Evolutionary conservation across 2,797 vertebrate genomes (phyloP).

Genomic region (Pygocentrus nattereri): DNA sequence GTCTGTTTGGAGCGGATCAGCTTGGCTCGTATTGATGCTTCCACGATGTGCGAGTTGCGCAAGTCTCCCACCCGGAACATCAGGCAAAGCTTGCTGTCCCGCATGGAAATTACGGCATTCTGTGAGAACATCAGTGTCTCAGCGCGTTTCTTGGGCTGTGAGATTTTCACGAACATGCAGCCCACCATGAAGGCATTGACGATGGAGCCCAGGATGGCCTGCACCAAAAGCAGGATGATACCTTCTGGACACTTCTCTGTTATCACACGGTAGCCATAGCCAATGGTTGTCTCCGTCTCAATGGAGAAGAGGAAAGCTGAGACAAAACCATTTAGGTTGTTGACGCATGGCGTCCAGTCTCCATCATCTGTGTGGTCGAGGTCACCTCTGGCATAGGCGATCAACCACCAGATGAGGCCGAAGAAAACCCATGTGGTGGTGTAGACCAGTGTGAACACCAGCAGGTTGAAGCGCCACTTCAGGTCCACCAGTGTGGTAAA

Average conservation of each 20-base stretch:
- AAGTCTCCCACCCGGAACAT: constrained; percentile 71
- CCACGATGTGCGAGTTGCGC: constrained; percentile 69
- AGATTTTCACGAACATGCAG: constrained; percentile 72
- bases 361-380: constrained; percentile 64
- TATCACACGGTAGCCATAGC: constrained; percentile 70
- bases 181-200: constrained; percentile 72
- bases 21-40: constrained; percentile 69
- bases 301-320: constrained; percentile 71
- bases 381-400: constrained; percentile 65
- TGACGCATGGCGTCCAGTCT: constrained; percentile 67
- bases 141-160: constrained; percentile 67
- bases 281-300: constrained; percentile 70
- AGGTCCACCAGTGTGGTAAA: constrained; percentile 71
- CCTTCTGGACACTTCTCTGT: constrained; percentile 69
- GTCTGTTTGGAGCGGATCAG: constrained; percentile 68
- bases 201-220: constrained; percentile 70
- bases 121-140: constrained; percentile 72
- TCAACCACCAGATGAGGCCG: constrained; percentile 69
- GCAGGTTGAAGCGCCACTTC: constrained; percentile 68
- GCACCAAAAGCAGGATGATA: constrained; percentile 65
- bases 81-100: constrained; percentile 66
- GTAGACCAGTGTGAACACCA: constrained; percentile 69
- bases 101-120: constrained; percentile 64
- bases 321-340: constrained; percentile 68
- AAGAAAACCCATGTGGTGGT: constrained; percentile 69